Base-by-base conservation (phyloP, 2,797 vertebrate species). In the Atherinosoma microstoma region DNA sequence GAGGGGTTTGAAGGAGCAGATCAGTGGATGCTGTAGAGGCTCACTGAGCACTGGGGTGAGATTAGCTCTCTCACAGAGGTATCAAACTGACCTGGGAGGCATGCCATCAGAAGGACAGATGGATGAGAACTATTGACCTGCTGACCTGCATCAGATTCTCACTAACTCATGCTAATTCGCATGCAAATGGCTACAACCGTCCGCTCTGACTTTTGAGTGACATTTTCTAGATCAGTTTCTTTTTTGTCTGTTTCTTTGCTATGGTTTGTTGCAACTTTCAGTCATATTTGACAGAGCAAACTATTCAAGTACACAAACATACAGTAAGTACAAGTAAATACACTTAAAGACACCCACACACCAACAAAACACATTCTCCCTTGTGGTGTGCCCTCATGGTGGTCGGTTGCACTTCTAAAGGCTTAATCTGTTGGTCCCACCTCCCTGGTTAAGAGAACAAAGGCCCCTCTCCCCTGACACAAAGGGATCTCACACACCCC, bases 401-500 rank as follows among this genome's bases (percentile, higher is more conserved):
- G 93, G 92, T 94, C 91, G 89, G 85, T 89, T 82, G 90, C 90
- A 91, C 92, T 93, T 93, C 89, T 92, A 93, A 93, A 93, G 90
- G 90, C 90, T 93, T 93, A 94, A 94, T 93, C 92, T 93, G 93
- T 90, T 20, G 80, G 92, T 80, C 90, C 91, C 92, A 84, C 93
- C 92, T 91, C 93, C 85, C 91, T 94, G 91, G 90, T 94, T 94
- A 94, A 88, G 93, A 84, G 92, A 92, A 94, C 93, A 94, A 93
- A 94, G 90, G 64, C 73, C 79, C 85, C 87, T 90, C 87, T 93
- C 90, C 90, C 84, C 71, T 68, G 84, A 87, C 89, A 93, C 91
- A 94, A 94, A 92, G 84, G 88, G 68, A 83, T 84, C 93, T 91
- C 91, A 91, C 92, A 94, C 90, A 84, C 89, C 88, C 91, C 89